Evolutionary conservation across 2,888 invertebrate genomes (phyloP), one percentile per base, ranked within the genome.

Genomic region (Epinotia nisella): DNA sequence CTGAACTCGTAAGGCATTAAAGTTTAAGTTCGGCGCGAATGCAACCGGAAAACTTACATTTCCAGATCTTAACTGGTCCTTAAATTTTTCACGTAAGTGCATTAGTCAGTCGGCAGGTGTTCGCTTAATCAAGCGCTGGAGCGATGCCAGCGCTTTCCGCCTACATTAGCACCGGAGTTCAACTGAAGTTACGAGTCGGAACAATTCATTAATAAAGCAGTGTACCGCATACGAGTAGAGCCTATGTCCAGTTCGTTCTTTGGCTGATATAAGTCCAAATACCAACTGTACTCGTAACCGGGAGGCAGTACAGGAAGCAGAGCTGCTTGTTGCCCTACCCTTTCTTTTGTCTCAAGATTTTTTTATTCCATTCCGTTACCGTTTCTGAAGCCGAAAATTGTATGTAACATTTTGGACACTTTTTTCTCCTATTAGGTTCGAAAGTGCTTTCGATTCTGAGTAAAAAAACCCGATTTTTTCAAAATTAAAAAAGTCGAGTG

Each of bases 101-200:
- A n/a, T 29, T 58, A 58, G 58, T 58, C 58, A 58, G 35, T 53
- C 53, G 64, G 35, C 64, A 65, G 64, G 64, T 65, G 64, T 53
- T 65, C 53, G 29, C 49, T 61, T 65, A 65, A 65, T 64, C 51
- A 15, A 7, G 35, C 10, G n/a, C 64, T 65, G 64, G 64, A 65
- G 53, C 53, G 19, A 2, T 19, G 64, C 64, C 64, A 65, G 64
- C 55, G 11, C 55, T 21, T n/a, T n/a, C 49, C 49, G 49, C 61
- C 24, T 45, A 49, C 61, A 45, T 61, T 61, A 61, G 45, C 45
- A 15, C 64, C 21, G 55, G 7, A 53, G 64, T 65, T 53, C 2
- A 19, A n/a, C 59, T 39, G 35, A 7, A 61, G 24, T 39, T 61
- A 45, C 61, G 61, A 49, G 10, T 29, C 17, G 7, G 53, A 53